Evolutionary conservation across 2,888 invertebrate genomes (phyloP).

Genomic region (Eupithecia pulchellata): DNA sequence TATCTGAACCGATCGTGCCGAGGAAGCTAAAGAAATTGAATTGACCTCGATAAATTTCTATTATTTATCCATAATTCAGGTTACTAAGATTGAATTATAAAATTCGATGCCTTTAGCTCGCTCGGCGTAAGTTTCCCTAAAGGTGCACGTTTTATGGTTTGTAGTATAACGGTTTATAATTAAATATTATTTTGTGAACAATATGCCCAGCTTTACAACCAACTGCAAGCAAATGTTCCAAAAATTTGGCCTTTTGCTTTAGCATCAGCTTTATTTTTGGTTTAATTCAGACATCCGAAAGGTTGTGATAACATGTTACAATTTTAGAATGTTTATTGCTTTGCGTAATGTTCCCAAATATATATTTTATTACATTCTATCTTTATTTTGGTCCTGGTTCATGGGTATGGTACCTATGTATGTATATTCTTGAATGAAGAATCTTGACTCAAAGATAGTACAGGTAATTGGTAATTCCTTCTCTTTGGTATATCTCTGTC

Average conservation of each 20-base stretch:
- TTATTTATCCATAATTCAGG: neutral
- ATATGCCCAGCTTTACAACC: no score
- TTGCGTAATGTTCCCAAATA: slow-evolving; percentile 29
- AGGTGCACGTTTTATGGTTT: no score
- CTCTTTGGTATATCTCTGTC: neutral
- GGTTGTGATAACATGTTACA: slow-evolving; percentile 49
- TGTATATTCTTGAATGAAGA: neutral
- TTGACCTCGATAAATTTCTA: neutral
- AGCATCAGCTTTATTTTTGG: slow-evolving; percentile 64
- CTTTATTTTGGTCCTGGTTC: neutral
- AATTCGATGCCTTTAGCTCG: neutral
- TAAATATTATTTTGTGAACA: no score
- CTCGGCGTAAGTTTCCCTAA: neutral
- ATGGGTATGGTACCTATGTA: neutral
- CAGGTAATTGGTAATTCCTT: neutral
- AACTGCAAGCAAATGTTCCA: neutral
- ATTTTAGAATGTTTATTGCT: slow-evolving; percentile 42
- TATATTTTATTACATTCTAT: slow-evolving; percentile 12
- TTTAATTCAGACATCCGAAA: slow-evolving; percentile 54
- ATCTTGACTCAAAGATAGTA: neutral
- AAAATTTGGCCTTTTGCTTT: slow-evolving; percentile 47
- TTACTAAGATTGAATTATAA: neutral
- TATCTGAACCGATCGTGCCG: neutral
- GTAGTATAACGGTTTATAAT: no score
- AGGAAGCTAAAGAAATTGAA: neutral